A percentile compares a stretch with the other conserved stretches of the same genome.
These are phyloP conservation scores for Lordiphosa stackelbergi DNA, from an alignment of 1,140 invertebrate genomes.

Conservation along the genomic window DNA sequence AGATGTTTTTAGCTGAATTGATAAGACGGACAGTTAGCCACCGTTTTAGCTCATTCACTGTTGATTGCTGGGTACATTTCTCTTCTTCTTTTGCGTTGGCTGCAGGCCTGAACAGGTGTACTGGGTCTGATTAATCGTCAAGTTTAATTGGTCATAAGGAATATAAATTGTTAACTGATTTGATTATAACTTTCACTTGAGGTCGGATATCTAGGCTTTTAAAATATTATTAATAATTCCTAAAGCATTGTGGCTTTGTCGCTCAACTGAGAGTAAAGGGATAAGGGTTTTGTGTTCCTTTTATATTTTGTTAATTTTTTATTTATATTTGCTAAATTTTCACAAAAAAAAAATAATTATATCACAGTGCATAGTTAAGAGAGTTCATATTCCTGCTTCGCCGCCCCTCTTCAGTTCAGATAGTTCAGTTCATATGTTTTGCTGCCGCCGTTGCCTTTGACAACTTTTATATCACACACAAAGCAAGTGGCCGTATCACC, in stretches of 20 bases:
- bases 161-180: slow-evolving; percentile 42
- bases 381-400: not conserved
- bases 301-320: not conserved
- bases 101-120: slow-evolving; percentile 48
- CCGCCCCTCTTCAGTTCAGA: slow-evolving; percentile 13
- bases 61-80: slow-evolving; percentile 55
- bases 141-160: too few species aligned
- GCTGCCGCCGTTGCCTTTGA: slow-evolving; percentile 29
- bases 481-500: slow-evolving; percentile 56
- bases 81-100: slow-evolving; percentile 35
- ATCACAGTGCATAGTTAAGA: slow-evolving; percentile 53
- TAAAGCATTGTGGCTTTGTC: too few species aligned
- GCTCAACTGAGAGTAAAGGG: too few species aligned
- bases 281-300: too few species aligned
- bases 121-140: slow-evolving; percentile 8
- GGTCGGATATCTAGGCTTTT: not conserved
- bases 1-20: too few species aligned
- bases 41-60: slow-evolving; percentile 1
- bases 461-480: slow-evolving; percentile 68
- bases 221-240: slow-evolving; percentile 4
- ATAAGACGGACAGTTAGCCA: not conserved
- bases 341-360: slow-evolving; percentile 8
- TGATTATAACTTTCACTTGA: slow-evolving; percentile 33
- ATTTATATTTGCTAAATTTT: slow-evolving; percentile 1
- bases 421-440: slow-evolving; percentile 42